Conservation (phyloP, 2,888 invertebrate species). For the Macaria liturata region DNA sequence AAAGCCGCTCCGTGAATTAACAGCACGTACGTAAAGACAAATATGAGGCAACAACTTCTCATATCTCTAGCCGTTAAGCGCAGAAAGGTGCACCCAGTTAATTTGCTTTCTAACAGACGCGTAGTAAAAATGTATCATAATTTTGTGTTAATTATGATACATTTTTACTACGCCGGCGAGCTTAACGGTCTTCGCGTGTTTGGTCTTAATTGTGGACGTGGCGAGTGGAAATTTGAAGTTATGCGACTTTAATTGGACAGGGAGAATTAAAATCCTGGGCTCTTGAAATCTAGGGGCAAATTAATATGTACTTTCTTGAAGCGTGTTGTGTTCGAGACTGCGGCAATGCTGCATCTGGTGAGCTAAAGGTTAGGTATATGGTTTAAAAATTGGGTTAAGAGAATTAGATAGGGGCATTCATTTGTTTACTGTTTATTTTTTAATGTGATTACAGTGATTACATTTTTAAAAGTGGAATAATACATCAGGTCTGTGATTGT, state of each 20-base stretch:
- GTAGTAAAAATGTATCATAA: conserved; percentile 24
- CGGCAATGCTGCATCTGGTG: too few relatives aligned
- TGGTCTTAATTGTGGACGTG: conserved; percentile 12
- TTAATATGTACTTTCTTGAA: too few relatives aligned
- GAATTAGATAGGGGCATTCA: too few relatives aligned
- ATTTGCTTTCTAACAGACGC: conserved; percentile 22
- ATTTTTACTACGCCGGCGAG: conserved; percentile 9
- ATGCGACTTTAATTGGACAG: not conserved
- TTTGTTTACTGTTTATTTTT: too few relatives aligned
- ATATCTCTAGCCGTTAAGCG: conserved; percentile 17
- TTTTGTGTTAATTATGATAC: too few relatives aligned
- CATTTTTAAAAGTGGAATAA: too few relatives aligned
- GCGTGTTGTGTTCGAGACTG: too few relatives aligned
- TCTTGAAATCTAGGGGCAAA: not conserved
- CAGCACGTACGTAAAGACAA: conserved; percentile 22
- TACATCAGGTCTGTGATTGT: too few relatives aligned
- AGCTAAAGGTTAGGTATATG: too few relatives aligned
- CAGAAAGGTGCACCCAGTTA: conserved; percentile 16
- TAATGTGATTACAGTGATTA: too few relatives aligned
- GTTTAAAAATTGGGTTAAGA: too few relatives aligned
- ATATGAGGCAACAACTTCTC: conserved; percentile 21
- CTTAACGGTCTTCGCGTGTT: conserved; percentile 12
- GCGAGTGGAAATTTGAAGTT: conserved; percentile 2
- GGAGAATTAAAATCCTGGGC: not conserved
- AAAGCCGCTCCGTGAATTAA: conserved; percentile 11